These are phyloP conservation scores for Ianthella basta DNA, from an alignment of 37 sponge, comb jelly and placozoan species.

Conservation along the genomic window DNA sequence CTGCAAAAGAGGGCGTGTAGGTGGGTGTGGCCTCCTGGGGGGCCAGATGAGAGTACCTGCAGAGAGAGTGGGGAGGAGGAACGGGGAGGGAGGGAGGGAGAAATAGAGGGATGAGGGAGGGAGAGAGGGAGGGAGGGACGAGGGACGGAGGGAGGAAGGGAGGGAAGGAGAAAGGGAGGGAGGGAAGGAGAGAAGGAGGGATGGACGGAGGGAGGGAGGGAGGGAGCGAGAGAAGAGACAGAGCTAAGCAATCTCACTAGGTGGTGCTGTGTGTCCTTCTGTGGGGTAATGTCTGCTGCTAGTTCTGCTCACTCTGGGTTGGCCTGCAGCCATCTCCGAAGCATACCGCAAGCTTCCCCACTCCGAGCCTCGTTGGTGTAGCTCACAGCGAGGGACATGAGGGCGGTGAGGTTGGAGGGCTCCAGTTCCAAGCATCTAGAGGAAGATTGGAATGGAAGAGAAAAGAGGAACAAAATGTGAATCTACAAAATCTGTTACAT, in stretches of 20 bases:
- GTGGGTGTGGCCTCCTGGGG: background rate
- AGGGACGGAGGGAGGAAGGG: too few relatives aligned
- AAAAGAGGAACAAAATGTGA: too few relatives aligned
- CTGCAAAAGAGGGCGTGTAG: conserved; percentile 23
- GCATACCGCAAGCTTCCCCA: conserved; percentile 45
- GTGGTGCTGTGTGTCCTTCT: too few relatives aligned
- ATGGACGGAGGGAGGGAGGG: too few relatives aligned
- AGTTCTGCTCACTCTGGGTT: conserved; percentile 45
- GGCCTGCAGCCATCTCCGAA: conserved; percentile 46
- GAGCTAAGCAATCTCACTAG: too few relatives aligned
- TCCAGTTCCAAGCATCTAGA: conserved; percentile 73
- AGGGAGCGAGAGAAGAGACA: too few relatives aligned
- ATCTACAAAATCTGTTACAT: too few relatives aligned
- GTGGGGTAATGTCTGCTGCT: background rate
- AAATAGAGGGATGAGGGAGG: too few relatives aligned
- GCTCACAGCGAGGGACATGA: conserved; percentile 85
- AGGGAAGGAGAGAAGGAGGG: too few relatives aligned
- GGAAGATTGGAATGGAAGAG: background rate
- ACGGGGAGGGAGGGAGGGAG: background rate
- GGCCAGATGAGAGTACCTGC: conserved; percentile 28
- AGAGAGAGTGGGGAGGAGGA: background rate
- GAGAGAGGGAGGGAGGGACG: too few relatives aligned
- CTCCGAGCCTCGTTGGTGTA: conserved; percentile 85
- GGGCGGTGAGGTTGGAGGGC: conserved; percentile 69
- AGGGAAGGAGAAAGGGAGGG: too few relatives aligned